Evolutionary conservation across 2,113 vertebrate genomes (phyloP).

Genomic region (Python bivittatus): DNA sequence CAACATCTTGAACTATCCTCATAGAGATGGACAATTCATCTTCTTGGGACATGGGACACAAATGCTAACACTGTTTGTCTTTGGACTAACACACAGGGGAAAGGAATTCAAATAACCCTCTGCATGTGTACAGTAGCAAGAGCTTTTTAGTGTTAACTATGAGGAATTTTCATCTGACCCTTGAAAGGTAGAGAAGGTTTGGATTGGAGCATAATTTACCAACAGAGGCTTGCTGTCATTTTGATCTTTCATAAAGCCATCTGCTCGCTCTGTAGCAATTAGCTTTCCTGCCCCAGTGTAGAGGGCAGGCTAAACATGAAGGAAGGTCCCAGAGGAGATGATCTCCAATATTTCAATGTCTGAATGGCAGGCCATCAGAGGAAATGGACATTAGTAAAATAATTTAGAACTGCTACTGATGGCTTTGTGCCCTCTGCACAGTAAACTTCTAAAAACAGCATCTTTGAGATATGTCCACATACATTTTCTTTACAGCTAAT

Average conservation of each 20-base stretch:
- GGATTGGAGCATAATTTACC: slow-evolving; percentile 12
- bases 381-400: slow-evolving; percentile 16
- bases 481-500: slow-evolving; percentile 25
- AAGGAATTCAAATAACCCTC: not conserved
- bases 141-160: not conserved
- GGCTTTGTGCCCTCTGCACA: not conserved
- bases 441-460: slow-evolving; percentile 16
- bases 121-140: not conserved
- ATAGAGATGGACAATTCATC: not conserved
- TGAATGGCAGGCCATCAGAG: slow-evolving; percentile 6
- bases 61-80: not conserved
- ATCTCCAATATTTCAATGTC: slow-evolving; percentile 10
- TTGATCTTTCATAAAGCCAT: slow-evolving; percentile 18
- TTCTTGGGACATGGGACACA: not conserved
- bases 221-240: slow-evolving; percentile 13
- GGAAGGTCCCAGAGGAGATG: not conserved
- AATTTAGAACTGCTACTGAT: slow-evolving; percentile 14
- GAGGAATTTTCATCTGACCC: not conserved
- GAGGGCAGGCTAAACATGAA: not conserved
- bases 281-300: not conserved
- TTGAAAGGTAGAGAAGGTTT: not conserved
- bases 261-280: not conserved
- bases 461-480: slow-evolving; percentile 14
- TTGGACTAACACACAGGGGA: not conserved
- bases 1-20: not conserved